Percentiles rank a stretch among this genome's conserved stretches.
Evolutionary conservation across 2,113 vertebrate genomes (phyloP).

Genomic region (Labrus mixtus): DNA sequence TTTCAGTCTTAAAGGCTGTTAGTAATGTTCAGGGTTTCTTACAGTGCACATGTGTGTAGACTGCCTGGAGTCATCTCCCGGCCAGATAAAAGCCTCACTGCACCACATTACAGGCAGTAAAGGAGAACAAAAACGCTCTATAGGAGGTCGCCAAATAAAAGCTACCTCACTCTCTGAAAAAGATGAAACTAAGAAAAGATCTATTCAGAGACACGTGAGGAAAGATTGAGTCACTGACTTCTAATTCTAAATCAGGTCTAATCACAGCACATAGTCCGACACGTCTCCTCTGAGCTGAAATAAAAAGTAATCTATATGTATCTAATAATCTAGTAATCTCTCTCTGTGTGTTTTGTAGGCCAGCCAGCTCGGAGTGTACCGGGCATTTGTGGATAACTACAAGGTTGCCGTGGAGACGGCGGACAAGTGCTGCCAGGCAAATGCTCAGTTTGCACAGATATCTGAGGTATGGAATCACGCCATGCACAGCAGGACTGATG

Average conservation of each 20-base stretch:
- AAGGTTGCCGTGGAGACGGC: conserved; percentile 96
- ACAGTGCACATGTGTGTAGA: conserved; percentile 69
- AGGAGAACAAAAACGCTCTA: conserved; percentile 52
- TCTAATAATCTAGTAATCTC: too few relatives aligned
- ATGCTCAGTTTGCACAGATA: conserved; percentile 97
- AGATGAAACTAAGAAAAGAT: conserved; percentile 43
- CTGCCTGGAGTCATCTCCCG: conserved; percentile 76
- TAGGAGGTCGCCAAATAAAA: conserved; percentile 61
- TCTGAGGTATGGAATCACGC: conserved; percentile 90
- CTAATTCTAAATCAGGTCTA: not conserved
- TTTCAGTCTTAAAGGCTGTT: conserved; percentile 41
- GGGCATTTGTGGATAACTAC: conserved; percentile 99
- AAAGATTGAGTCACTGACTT: conserved; percentile 11
- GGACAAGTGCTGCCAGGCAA: conserved; percentile 99
- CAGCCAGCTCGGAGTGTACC: conserved; percentile 97
- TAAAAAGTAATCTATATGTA: conserved; percentile 17
- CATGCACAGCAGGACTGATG: conserved; percentile 37
- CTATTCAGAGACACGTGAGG: not conserved
- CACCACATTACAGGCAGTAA: conserved; percentile 70
- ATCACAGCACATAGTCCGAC: conserved; percentile 4
- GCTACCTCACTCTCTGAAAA: conserved; percentile 51
- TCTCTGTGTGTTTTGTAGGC: conserved; percentile 81
- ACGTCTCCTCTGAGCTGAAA: not conserved
- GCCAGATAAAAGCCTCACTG: conserved; percentile 75
- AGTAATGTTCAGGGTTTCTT: conserved; percentile 49